phyloP scores from a whole-genome alignment of 2,888 invertebrate species.

The Gymnosoma rotundatum region DNA sequence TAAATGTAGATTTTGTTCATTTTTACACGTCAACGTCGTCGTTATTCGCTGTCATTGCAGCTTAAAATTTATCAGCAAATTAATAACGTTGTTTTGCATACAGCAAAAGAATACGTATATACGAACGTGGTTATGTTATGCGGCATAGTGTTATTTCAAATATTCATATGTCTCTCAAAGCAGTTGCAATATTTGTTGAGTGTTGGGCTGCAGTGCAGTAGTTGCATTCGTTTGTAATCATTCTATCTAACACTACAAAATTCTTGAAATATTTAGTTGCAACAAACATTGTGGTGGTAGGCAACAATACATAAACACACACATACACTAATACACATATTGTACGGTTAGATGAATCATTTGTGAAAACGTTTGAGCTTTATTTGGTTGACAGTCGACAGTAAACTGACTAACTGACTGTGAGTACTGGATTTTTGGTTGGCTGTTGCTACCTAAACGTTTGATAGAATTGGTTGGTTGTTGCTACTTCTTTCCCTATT shows the following conservation, averaged over 20 bases:
- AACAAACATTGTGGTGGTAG: conserved; percentile 49
- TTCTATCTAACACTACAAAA: conserved; percentile 43
- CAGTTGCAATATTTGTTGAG: conserved; percentile 2
- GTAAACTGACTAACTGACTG: conserved; percentile 42
- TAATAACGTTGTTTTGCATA: conserved; percentile 67
- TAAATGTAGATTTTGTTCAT: conserved; percentile 54
- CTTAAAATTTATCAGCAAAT: conserved; percentile 70
- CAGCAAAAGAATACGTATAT: neutral
- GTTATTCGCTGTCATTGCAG: conserved; percentile 68
- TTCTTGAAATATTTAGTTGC: conserved; percentile 63
- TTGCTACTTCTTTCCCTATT: neutral
- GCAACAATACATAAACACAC: conserved; percentile 3
- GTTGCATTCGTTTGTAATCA: conserved; percentile 23
- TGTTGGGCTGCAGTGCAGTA: neutral
- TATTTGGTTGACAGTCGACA: conserved; percentile 50
- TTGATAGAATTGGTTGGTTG: conserved; percentile 29
- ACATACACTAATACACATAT: neutral
- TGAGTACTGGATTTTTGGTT: conserved; percentile 35
- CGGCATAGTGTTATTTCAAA: neutral
- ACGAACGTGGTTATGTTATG: neutral
- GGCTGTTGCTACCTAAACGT: conserved; percentile 1
- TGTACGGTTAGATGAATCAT: conserved; percentile 49
- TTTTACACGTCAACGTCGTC: conserved; percentile 68
- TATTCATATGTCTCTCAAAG: conserved; percentile 6
- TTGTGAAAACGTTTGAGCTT: conserved; percentile 54